phyloP scores from a whole-genome alignment of 2,888 invertebrate genomes.

The Leptinotarsa juncta region DNA sequence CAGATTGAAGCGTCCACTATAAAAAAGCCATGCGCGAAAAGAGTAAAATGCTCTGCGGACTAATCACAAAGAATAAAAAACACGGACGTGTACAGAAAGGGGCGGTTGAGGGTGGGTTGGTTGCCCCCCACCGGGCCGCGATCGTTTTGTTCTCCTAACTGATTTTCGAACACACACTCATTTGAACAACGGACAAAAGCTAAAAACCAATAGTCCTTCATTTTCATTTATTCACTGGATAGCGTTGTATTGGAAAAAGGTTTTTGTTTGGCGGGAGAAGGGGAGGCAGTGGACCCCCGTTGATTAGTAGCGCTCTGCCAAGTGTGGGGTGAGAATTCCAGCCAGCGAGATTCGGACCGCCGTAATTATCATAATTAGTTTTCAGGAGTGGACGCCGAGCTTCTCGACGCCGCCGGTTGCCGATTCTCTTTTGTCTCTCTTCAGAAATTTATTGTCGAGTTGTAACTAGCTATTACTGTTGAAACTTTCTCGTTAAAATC shows the following conservation, averaged over 20 bases:
- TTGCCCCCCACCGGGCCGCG: conserved; percentile 39
- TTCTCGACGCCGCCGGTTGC: conserved; percentile 41
- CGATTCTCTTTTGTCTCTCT: conserved; percentile 28
- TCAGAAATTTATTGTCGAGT: conserved; percentile 13
- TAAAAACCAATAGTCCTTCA: conserved; percentile 68
- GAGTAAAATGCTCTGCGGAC: conserved; percentile 66
- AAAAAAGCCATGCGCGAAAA: conserved; percentile 67
- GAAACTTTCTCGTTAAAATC: conserved; percentile 14
- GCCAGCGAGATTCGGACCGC: conserved; percentile 49
- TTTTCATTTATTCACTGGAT: conserved; percentile 67
- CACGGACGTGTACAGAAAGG: conserved; percentile 61
- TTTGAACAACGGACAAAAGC: conserved; percentile 67
- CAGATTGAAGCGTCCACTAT: conserved; percentile 66
- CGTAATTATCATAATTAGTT: conserved; percentile 64
- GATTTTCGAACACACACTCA: conserved; percentile 64
- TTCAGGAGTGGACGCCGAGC: conserved; percentile 52
- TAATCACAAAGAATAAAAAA: conserved; percentile 67
- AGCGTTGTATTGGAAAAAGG: conserved; percentile 66
- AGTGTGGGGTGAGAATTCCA: conserved; percentile 52
- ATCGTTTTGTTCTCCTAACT: conserved; percentile 66
- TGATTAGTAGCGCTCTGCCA: conserved; percentile 58
- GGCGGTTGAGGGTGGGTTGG: conserved; percentile 41
- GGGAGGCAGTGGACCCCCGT: conserved; percentile 50
- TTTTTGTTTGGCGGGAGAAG: conserved; percentile 63
- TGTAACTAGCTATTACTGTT: conserved; percentile 10